phyloP scores from a whole-genome alignment of 2,797 vertebrate genomes.

The Sitta carolinensis region DNA sequence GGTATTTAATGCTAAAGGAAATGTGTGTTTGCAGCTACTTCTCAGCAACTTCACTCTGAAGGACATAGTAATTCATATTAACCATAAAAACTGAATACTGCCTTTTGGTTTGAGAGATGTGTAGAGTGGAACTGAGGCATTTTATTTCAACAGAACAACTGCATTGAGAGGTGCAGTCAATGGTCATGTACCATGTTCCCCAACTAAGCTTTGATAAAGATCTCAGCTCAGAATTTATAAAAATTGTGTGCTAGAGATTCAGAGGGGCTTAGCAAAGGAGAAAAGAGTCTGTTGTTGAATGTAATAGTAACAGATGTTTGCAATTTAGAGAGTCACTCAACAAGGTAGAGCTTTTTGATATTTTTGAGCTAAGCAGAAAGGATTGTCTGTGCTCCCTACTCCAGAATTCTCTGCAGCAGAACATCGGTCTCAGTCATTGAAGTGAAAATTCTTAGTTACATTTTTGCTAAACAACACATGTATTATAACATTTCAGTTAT shows the following conservation, averaged over 20 bases:
- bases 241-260: not conserved
- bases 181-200: not conserved
- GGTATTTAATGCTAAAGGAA: not conserved
- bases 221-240: not conserved
- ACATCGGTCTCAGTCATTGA: not conserved
- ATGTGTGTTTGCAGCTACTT: not conserved
- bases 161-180: not conserved
- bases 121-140: not conserved
- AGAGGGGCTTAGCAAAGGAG: not conserved
- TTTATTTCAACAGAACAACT: not conserved
- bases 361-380: not conserved
- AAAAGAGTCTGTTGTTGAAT: not conserved
- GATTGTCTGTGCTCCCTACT: not conserved
- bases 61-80: not conserved
- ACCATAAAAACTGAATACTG: not conserved
- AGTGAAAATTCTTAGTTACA: not conserved
- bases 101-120: not conserved
- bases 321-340: not conserved
- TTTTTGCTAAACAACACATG: not conserved
- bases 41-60: not conserved
- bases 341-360: not conserved
- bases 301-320: not conserved
- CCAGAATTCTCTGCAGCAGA: not conserved
- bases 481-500: not conserved
- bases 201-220: not conserved